These are phyloP conservation scores for Platyscapa corneri DNA, from an alignment of 1,140 invertebrate species.

Conservation along the genomic window DNA sequence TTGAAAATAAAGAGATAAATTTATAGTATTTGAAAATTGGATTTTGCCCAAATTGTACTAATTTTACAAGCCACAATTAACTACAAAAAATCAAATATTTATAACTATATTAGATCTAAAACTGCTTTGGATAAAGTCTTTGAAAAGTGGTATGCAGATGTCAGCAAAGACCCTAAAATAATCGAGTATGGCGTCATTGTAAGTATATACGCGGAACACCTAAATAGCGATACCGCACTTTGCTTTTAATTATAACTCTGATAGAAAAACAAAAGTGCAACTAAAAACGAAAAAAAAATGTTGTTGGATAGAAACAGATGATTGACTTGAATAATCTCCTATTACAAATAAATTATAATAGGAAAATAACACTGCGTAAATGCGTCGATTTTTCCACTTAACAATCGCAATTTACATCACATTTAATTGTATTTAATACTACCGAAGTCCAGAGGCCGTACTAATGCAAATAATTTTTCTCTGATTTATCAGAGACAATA, in stretches of 20 bases:
- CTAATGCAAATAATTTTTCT: no score
- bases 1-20: no score
- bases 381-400: neutral
- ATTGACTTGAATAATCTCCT: neutral
- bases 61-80: neutral
- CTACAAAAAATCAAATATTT: neutral
- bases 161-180: slow-evolving; percentile 43
- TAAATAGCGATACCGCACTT: slow-evolving; percentile 47
- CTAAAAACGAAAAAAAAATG: neutral
- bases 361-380: neutral
- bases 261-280: neutral
- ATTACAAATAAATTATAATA: neutral
- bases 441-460: no score
- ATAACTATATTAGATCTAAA: neutral
- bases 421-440: no score
- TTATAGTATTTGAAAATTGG: neutral
- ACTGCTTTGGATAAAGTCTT: neutral
- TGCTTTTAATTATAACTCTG: slow-evolving; percentile 53
- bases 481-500: no score
- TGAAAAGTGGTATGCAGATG: slow-evolving; percentile 24
- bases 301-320: no score
- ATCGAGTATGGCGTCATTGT: slow-evolving; percentile 44
- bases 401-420: no score
- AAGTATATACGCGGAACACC: slow-evolving; percentile 27
- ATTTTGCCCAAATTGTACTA: neutral